A percentile compares a stretch with the other conserved stretches of the same genome.
Evolutionary conservation across 37 sponge, comb jelly and placozoan genomes (phyloP).

Genomic region (Corticium candelabrum): DNA sequence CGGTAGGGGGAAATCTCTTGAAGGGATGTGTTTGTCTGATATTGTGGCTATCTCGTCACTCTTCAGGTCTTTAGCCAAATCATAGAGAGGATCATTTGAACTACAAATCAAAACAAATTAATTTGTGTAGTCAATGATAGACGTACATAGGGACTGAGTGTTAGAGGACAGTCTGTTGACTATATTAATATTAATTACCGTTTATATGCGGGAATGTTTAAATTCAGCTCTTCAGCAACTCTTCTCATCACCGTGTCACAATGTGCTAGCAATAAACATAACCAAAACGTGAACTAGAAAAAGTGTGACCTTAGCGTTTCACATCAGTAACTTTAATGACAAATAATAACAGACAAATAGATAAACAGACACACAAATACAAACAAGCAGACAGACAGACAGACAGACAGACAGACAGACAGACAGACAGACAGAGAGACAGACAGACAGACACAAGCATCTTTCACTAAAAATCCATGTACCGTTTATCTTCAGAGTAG

Average conservation of each 20-base stretch:
- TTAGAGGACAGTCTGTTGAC: no score
- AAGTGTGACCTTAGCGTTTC: neutral
- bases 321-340: neutral
- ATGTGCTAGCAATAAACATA: neutral
- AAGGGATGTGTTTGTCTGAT: no score
- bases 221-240: neutral
- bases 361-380: neutral
- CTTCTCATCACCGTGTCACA: neutral
- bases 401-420: neutral
- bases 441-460: neutral
- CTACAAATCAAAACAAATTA: no score
- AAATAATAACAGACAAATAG: neutral
- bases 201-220: neutral
- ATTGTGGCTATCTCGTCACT: no score
- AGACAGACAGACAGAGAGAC: neutral
- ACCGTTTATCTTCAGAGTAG: neutral
- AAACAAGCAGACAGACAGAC: neutral
- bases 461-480: neutral
- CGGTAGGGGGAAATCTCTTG: no score
- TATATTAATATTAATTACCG: no score
- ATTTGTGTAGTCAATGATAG: no score
- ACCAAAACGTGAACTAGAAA: neutral
- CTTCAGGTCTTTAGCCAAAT: neutral
- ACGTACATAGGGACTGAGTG: no score
- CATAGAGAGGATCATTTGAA: neutral